Base-by-base conservation (phyloP, 2,113 vertebrate genomes). In the Xyrauchen texanus region DNA sequence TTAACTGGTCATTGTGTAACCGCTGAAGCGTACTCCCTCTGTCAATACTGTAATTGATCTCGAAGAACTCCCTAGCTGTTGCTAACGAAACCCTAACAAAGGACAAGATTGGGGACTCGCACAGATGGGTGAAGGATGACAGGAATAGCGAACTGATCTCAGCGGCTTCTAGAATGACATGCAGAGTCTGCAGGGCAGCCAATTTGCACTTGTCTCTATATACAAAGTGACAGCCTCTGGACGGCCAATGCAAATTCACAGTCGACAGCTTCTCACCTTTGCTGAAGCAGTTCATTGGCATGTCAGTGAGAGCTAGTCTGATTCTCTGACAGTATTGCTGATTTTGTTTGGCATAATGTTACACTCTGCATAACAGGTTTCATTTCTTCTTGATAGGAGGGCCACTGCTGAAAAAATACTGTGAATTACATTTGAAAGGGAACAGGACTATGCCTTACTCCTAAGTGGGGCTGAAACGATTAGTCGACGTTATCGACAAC, bases 111-210 rank as follows among this genome's bases (percentile, higher is more conserved):
- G 7, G 61, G 45, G 52, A n/a, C 34, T 46, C 15, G 12, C 16
- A 9, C 67, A 68, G 79, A 70, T 72, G 71, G 71, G 62, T 76
- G 77, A 76, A 70, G 81, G 77, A 66, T 65, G 9, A 13, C 42
- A 4, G 42, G 4, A 5, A 13, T 47, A 42, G 53, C 8, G 57
- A 63, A 15, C 52, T 64, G 65, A 76, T 78, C 57, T 82, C 58
- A 4, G 58, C 42, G 21, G 9, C 65, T 47, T 71, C 65, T 72
- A 69, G 76, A 58, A 67, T 64, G 68, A 53, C 8, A 45, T 5
- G 3, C 34, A 0, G 51, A 57, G 62, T 51, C 75, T 63, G 76
- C 65, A 63, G 67, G 66, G 66, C 68, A 63, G 61, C 44, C 61
- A 47, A 16, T 72, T 69, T 51, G 58, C 60, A 47, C 71, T 58